phyloP scores from a whole-genome alignment of 2,113 vertebrate species.

The Globicephala melas region DNA sequence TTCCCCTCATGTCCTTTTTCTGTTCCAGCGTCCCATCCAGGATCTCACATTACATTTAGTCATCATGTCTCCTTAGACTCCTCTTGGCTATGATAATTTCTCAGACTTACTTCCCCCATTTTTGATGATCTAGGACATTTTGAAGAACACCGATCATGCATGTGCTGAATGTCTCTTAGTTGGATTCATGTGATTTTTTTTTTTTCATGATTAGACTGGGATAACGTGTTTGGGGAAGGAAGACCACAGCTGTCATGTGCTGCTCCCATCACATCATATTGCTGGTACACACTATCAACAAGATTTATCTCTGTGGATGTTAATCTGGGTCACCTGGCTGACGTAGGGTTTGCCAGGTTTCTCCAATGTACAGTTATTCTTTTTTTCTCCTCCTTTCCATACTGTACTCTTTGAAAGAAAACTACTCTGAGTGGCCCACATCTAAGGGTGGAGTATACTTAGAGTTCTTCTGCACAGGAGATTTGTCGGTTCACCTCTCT shows the following conservation, averaged over 20 bases:
- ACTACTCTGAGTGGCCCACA: too few relatives aligned
- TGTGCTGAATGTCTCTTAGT: neutral
- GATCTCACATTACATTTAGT: accelerated
- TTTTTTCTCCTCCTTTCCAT: neutral
- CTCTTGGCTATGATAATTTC: neutral
- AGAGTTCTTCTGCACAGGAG: neutral
- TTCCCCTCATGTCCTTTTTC: neutral
- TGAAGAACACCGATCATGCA: too few relatives aligned
- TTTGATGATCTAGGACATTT: neutral
- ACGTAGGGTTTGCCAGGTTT: neutral
- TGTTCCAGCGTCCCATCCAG: neutral
- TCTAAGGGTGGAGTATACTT: neutral
- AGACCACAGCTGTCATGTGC: neutral
- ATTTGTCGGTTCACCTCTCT: too few relatives aligned
- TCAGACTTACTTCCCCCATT: neutral
- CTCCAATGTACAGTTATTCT: neutral
- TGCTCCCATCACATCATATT: neutral
- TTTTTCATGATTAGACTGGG: neutral
- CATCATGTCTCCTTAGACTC: neutral
- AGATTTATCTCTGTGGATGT: neutral
- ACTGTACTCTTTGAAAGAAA: neutral
- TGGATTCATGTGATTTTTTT: neutral
- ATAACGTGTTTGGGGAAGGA: neutral
- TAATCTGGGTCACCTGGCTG: neutral
- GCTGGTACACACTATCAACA: accelerated